Conservation (phyloP, 2,888 invertebrate species). For the Drosophila meridiana region DNA sequence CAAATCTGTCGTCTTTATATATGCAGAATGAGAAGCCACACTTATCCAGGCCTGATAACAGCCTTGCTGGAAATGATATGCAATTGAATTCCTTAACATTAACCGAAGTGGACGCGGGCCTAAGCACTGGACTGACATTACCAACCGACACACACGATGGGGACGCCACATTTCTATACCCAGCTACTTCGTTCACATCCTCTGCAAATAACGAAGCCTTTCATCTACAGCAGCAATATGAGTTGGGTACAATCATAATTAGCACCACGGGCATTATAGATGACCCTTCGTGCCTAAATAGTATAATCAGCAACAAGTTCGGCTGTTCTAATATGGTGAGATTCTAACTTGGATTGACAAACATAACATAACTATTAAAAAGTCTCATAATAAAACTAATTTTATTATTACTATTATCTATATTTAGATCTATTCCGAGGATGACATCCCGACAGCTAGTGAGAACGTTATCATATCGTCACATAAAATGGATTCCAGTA, state of each 20-base stretch:
- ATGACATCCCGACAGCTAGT: conserved; percentile 61
- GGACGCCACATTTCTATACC: conserved; percentile 16
- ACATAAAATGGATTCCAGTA: conserved; percentile 41
- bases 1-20: not conserved
- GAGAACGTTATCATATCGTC: conserved; percentile 73
- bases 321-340: conserved; percentile 65
- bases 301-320: conserved; percentile 44
- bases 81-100: conserved; percentile 5
- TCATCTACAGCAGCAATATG: conserved; percentile 54
- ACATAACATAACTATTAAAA: not conserved
- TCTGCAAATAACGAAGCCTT: conserved; percentile 18
- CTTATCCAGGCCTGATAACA: not conserved
- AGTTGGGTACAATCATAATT: conserved; percentile 70
- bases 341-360: not conserved
- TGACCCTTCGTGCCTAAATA: conserved; percentile 38
- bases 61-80: not conserved
- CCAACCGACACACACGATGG: conserved; percentile 14
- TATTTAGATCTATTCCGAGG: conserved; percentile 66
- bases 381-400: not conserved
- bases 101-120: conserved; percentile 22
- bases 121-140: conserved; percentile 16
- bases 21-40: conserved; percentile 5
- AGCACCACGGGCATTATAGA: conserved; percentile 50
- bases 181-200: conserved; percentile 16
- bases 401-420: not conserved